phyloP scores from a whole-genome alignment of 2,797 vertebrate species.

The Anguilla anguilla region DNA sequence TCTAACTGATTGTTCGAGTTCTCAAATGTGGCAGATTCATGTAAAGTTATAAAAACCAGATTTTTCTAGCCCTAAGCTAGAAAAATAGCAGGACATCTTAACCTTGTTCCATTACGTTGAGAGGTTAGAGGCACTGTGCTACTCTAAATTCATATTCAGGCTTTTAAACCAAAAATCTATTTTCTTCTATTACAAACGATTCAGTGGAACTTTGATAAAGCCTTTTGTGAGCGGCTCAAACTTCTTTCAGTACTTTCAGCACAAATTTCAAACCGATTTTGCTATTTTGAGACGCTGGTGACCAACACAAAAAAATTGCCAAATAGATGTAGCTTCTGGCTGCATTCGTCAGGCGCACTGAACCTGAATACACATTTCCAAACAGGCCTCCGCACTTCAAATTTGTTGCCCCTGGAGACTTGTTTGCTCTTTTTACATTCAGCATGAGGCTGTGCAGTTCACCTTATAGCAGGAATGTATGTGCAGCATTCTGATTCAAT shows the following conservation, averaged over 20 bases:
- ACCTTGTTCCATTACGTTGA: too few relatives aligned
- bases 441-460: not conserved
- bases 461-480: not conserved
- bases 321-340: not conserved
- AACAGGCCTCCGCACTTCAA: not conserved
- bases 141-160: not conserved
- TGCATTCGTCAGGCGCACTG: not conserved
- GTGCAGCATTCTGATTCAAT: not conserved
- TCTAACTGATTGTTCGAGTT: not conserved
- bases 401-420: not conserved
- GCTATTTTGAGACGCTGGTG: conserved; percentile 1
- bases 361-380: not conserved
- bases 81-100: not conserved
- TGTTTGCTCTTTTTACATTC: not conserved
- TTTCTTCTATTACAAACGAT: not conserved
- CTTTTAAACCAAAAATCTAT: not conserved
- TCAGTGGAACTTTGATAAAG: not conserved
- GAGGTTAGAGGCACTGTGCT: not conserved
- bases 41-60: too few relatives aligned
- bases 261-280: not conserved
- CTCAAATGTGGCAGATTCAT: not conserved
- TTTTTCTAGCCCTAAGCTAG: not conserved
- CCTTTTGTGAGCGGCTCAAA: not conserved
- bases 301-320: not conserved
- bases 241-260: not conserved